phyloP scores from a whole-genome alignment of 2,888 invertebrate species.

The Villa cingulata region DNA sequence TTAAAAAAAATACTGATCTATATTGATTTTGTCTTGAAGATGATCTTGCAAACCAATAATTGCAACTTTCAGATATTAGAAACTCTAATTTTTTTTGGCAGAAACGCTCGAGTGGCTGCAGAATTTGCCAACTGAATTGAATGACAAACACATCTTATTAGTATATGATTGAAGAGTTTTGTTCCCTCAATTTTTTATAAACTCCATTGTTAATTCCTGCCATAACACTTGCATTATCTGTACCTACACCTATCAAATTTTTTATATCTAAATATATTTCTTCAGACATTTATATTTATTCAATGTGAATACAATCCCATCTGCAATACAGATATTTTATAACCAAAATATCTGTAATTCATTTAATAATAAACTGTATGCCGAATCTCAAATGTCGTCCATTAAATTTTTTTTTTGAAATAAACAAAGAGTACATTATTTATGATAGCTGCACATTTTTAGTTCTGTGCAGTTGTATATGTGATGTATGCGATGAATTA shows the following conservation, averaged over 20 bases:
- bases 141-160: neutral
- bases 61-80: too few species aligned
- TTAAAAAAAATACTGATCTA: neutral
- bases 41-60: too few species aligned
- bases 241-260: neutral
- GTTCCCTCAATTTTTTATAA: neutral
- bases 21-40: too few species aligned
- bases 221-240: neutral
- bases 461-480: constrained; percentile 3
- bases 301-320: neutral
- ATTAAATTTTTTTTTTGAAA: constrained; percentile 1
- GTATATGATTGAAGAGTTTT: too few species aligned
- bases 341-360: constrained; percentile 4
- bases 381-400: neutral
- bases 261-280: neutral
- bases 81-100: neutral
- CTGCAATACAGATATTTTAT: neutral
- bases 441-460: constrained; percentile 6
- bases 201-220: neutral
- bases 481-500: neutral
- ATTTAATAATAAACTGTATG: constrained; percentile 4
- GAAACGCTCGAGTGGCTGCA: neutral
- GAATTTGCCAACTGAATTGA: neutral
- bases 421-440: constrained; percentile 1
- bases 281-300: too few species aligned